These are phyloP conservation scores for Callorhinus ursinus DNA, from an alignment of 2,113 vertebrate species.

Conservation along the genomic window DNA sequence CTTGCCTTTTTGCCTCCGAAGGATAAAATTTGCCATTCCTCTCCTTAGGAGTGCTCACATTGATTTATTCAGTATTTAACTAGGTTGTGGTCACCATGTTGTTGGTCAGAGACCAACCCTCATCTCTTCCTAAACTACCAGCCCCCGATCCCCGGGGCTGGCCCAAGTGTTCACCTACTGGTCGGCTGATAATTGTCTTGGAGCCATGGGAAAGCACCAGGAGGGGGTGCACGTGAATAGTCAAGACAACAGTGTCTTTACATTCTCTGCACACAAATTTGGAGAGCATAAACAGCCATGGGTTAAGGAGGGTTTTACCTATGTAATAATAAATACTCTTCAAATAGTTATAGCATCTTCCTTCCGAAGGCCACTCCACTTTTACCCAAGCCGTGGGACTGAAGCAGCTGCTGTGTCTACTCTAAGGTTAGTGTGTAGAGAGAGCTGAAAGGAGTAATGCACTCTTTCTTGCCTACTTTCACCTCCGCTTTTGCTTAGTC, in stretches of 20 bases:
- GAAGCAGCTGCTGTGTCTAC: neutral
- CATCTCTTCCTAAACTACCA: neutral
- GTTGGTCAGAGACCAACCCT: neutral
- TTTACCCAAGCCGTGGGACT: neutral
- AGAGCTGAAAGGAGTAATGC: neutral
- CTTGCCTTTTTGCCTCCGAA: neutral
- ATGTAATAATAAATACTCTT: constrained; percentile 1
- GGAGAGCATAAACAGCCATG: neutral
- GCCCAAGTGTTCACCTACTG: neutral
- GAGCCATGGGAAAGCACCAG: neutral
- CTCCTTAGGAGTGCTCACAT: neutral
- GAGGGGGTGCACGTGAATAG: neutral
- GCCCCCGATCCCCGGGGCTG: neutral
- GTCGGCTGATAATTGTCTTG: neutral
- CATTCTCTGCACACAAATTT: neutral
- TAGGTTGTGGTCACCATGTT: neutral
- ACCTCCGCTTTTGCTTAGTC: constrained; percentile 24
- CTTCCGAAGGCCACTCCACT: neutral
- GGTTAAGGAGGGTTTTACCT: neutral
- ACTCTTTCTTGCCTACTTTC: neutral
- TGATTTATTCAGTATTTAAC: neutral
- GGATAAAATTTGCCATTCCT: neutral
- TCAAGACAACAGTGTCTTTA: neutral
- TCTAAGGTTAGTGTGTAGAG: neutral
- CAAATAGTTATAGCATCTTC: neutral